Base-by-base conservation (phyloP, 2,797 vertebrate genomes). In the Enteromius viviparus region DNA sequence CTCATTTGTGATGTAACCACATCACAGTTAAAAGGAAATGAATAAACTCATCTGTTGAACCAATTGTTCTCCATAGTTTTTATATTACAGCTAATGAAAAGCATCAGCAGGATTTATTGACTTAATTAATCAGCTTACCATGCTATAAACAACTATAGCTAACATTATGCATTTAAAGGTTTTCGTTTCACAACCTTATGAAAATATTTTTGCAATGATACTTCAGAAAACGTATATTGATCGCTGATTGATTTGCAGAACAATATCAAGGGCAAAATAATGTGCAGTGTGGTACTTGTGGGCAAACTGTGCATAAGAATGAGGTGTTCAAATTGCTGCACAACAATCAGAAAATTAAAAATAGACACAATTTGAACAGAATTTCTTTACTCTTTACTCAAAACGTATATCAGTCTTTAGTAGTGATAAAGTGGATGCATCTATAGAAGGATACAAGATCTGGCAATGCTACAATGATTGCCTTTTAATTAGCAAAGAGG, bases 51-150 rank as follows among this genome's bases (percentile, higher is more conserved):
- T 49, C 45, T 23, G 32, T 47, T 89, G 84, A 85, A 65, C 84
- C 3, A 12, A 51, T 84, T 89, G 80, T 42, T 83, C 79, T 86
- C 68, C 14, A 0, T 40, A 86, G 85, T 82, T 87, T 79, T 89
- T 86, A 82, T 74, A 87, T 88, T 87, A 81, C 80, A 77, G 87
- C 90, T 90, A 92, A 92, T 91, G 89, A 90, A 82, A 83, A 84
- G 77, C 84, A 88, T 74, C 75, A 51, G 7, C 53, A 68, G 84
- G 86, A 91, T 92, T 87, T 90, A 93, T 91, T 88, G 85, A 82
- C 86, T 88, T 91, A 92, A 92, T 94, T 92, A 65, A 55, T 79
- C 64, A 92, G 83, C 85, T 88, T 90, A 74, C 87, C 71, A 87
- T 45, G 77, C 74, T 89, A 87, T 74, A 75, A 85, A 58, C 68